These are phyloP conservation scores for Xanthostigma xanthostigma DNA, from an alignment of 2,888 invertebrate species.

Conservation along the genomic window DNA sequence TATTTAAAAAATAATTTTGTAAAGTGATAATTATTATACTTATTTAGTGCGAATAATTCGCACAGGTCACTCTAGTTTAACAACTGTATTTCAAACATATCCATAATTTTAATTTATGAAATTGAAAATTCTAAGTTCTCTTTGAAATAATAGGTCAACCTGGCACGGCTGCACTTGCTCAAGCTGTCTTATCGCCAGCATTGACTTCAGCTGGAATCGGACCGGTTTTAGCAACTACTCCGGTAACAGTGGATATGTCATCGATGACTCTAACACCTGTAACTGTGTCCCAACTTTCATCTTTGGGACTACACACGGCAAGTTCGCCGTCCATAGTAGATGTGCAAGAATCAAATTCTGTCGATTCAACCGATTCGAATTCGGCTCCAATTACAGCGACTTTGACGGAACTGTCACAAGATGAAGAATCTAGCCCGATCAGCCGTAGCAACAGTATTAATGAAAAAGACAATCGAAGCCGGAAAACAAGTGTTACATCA, in stretches of 20 bases:
- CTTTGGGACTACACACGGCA: slow-evolving; percentile 31
- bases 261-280: slow-evolving; percentile 36
- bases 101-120: not conserved
- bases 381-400: slow-evolving; percentile 11
- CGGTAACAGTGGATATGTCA: slow-evolving; percentile 28
- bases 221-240: slow-evolving; percentile 22
- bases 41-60: too few relatives aligned
- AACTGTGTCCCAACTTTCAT: slow-evolving; percentile 43
- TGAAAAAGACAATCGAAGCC: slow-evolving; percentile 17
- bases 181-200: slow-evolving; percentile 56
- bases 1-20: too few relatives aligned
- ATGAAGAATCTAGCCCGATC: slow-evolving; percentile 10
- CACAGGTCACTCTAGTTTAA: too few relatives aligned
- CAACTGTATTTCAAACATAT: too few relatives aligned
- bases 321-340: slow-evolving; percentile 10
- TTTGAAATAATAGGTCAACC: slow-evolving; percentile 36
- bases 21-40: too few relatives aligned
- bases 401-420: slow-evolving; percentile 14
- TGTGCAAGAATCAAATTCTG: too few relatives aligned
- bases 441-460: slow-evolving; percentile 22
- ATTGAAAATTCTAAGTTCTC: slow-evolving; percentile 14
- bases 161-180: slow-evolving; percentile 62
- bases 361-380: too few relatives aligned
- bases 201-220: slow-evolving; percentile 31
- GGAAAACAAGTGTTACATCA: slow-evolving; percentile 31